Conservation (phyloP, 2,888 invertebrate species). For the Arctia plantaginis region DNA sequence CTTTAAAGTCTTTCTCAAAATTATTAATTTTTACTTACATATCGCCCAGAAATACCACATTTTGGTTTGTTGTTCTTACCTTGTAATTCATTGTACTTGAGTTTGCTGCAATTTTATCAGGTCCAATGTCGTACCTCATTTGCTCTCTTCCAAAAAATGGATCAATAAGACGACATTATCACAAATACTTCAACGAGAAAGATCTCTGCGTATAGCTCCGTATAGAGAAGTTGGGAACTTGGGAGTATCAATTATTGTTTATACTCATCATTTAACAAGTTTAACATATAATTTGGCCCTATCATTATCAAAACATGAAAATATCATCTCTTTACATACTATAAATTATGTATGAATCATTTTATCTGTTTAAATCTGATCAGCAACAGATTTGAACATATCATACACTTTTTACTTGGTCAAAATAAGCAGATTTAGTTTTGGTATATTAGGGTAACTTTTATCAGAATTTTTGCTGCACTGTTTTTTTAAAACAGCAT, state of each 20-base stretch:
- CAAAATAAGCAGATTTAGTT: background rate
- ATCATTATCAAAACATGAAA: background rate
- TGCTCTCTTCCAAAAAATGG: background rate
- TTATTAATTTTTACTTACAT: background rate
- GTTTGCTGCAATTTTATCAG: background rate
- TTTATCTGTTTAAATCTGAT: background rate
- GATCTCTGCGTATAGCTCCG: slow-evolving; percentile 6
- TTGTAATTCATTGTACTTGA: background rate
- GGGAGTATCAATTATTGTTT: background rate
- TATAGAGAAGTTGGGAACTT: background rate
- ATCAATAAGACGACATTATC: background rate
- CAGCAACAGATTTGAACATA: background rate
- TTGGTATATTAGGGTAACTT: background rate
- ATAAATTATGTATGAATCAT: background rate
- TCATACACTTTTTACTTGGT: background rate
- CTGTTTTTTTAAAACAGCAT: background rate
- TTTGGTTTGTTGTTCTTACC: background rate
- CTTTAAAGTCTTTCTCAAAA: background rate
- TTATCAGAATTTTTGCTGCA: too few species aligned
- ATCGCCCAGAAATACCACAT: background rate
- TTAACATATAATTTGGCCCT: background rate
- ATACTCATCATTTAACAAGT: background rate
- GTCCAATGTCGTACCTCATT: background rate
- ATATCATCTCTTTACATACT: background rate
- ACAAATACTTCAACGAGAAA: background rate